Percentiles rank a stretch among this genome's conserved stretches.
phyloP scores from a whole-genome alignment of 2,888 invertebrate species.

The Agonum fuliginosum region DNA sequence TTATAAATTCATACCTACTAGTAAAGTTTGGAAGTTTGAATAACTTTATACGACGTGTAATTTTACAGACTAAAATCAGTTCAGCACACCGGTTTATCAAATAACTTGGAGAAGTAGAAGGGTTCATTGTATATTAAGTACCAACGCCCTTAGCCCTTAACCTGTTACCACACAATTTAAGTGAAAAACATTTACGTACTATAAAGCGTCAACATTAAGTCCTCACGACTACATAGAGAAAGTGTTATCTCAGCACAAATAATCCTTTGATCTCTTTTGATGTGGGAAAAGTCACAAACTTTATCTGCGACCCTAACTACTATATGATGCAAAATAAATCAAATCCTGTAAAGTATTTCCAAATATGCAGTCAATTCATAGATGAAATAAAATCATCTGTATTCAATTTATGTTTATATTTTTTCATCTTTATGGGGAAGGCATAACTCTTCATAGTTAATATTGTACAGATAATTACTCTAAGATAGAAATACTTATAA shows the following conservation, averaged over 20 bases:
- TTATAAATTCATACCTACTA: too few relatives aligned
- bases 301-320: background rate
- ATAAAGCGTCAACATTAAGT: background rate
- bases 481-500: conserved; percentile 36
- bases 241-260: background rate
- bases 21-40: too few relatives aligned
- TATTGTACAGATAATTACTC: conserved; percentile 30
- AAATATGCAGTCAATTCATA: conserved; percentile 21
- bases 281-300: conserved; percentile 26
- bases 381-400: conserved; percentile 8
- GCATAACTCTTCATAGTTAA: conserved; percentile 51
- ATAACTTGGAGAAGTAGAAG: background rate
- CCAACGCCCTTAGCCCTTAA: background rate
- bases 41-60: background rate
- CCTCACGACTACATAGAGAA: background rate
- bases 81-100: background rate
- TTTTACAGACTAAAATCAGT: background rate
- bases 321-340: background rate
- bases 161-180: conserved; percentile 1
- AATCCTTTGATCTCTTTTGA: conserved; percentile 29
- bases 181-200: conserved; percentile 14
- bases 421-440: conserved; percentile 46
- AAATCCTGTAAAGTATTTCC: background rate
- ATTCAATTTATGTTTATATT: conserved; percentile 6
- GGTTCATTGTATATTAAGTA: conserved; percentile 5